phyloP scores from a whole-genome alignment of 2,888 invertebrate species.

The Slavum lentiscoides region DNA sequence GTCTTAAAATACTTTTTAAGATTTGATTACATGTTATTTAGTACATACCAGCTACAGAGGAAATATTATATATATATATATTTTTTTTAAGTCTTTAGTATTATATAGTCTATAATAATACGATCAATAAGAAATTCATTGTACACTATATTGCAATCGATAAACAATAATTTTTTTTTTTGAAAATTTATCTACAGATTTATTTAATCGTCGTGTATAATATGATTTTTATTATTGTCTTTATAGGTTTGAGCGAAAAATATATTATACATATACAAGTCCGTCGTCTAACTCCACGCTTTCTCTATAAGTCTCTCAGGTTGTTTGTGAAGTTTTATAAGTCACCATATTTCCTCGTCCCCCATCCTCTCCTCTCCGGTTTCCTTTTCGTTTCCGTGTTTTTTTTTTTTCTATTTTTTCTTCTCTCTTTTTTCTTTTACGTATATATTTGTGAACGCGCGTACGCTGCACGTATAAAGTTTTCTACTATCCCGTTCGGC shows the following conservation, averaged over 20 bases:
- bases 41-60: too few relatives aligned
- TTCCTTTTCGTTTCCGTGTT: slow-evolving; percentile 12
- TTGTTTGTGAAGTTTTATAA: slow-evolving; percentile 41
- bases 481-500: not conserved
- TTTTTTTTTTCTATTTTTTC: not conserved
- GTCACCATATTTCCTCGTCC: slow-evolving; percentile 13
- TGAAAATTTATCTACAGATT: too few relatives aligned
- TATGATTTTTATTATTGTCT: too few relatives aligned
- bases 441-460: not conserved
- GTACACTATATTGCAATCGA: too few relatives aligned
- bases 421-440: slow-evolving; percentile 1
- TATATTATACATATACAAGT: not conserved
- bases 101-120: too few relatives aligned
- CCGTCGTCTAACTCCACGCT: not conserved
- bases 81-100: too few relatives aligned
- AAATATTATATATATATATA: too few relatives aligned
- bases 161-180: too few relatives aligned
- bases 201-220: too few relatives aligned
- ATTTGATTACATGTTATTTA: too few relatives aligned
- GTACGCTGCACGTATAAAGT: slow-evolving; percentile 13
- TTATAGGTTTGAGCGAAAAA: not conserved
- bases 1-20: too few relatives aligned
- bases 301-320: not conserved
- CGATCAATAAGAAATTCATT: too few relatives aligned
- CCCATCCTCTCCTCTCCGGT: not conserved